These are phyloP conservation scores for Myiothlypis chrysogaster DNA, from an alignment of 2,797 vertebrate genomes.

Conservation along the genomic window DNA sequence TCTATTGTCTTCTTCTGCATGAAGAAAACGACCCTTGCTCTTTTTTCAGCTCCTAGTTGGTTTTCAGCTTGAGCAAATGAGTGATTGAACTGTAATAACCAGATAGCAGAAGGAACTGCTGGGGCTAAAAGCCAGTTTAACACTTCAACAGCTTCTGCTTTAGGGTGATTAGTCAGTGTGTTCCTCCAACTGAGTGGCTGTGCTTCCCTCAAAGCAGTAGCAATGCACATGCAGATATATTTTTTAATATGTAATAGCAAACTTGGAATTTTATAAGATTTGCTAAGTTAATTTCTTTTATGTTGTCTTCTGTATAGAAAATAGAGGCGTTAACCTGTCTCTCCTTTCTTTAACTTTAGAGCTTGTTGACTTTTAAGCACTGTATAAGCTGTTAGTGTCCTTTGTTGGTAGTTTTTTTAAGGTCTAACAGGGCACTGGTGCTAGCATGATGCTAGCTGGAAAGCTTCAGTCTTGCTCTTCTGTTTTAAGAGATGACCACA, in stretches of 20 bases:
- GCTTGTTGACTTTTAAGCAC: background rate
- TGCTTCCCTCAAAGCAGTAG: background rate
- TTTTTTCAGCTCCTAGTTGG: background rate
- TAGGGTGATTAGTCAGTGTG: background rate
- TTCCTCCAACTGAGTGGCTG: background rate
- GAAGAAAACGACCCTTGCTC: background rate
- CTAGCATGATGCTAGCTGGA: background rate
- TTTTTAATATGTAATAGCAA: background rate
- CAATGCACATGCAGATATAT: background rate
- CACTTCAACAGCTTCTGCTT: background rate
- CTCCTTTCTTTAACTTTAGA: background rate
- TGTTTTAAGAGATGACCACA: background rate
- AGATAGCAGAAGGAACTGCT: background rate
- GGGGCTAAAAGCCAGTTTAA: constrained; percentile 10
- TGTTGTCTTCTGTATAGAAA: background rate
- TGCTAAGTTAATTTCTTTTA: background rate
- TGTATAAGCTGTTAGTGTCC: background rate
- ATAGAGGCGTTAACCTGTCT: background rate
- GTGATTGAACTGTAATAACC: background rate
- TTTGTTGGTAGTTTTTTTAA: background rate
- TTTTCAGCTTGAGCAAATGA: background rate
- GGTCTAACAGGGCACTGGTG: background rate
- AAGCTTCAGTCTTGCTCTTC: background rate
- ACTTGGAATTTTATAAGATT: background rate
- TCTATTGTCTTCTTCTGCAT: background rate